Percentiles rank a stretch among this genome's conserved stretches.
phyloP scores from a whole-genome alignment of 2,797 vertebrate genomes.

The Ictinia mississippiensis region DNA sequence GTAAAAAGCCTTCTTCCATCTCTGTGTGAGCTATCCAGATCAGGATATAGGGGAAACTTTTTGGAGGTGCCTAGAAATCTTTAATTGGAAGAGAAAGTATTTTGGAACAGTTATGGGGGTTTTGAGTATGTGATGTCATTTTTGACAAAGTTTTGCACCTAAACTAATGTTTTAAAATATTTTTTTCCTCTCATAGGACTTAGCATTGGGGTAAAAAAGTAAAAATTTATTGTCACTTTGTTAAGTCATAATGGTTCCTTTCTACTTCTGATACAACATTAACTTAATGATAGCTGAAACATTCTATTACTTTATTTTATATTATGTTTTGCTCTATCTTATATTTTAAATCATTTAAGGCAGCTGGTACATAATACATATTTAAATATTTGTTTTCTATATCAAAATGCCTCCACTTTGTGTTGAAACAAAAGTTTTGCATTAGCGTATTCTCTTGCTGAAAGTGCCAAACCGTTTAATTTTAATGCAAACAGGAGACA shows the following conservation, averaged over 20 bases:
- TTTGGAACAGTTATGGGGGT: background rate
- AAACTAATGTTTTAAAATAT: background rate
- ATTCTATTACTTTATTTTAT: background rate
- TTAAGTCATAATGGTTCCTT: background rate
- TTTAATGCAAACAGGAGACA: background rate
- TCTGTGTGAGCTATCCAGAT: background rate
- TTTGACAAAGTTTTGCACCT: background rate
- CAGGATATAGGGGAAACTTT: background rate
- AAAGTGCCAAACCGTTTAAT: background rate
- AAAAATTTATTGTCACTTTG: background rate
- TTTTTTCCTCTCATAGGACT: background rate
- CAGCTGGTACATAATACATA: background rate
- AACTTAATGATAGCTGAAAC: background rate
- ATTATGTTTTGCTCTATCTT: background rate
- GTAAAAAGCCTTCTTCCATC: background rate
- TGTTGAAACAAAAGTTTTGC: background rate
- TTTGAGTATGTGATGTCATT: background rate
- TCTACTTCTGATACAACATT: background rate
- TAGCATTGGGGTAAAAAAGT: rapidly evolving
- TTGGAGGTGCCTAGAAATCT: background rate
- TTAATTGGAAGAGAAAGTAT: background rate
- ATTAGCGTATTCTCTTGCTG: background rate
- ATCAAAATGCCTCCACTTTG: background rate
- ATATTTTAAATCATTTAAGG: background rate
- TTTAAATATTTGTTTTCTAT: background rate